Conservation (phyloP, 2,888 invertebrate species). For the Tinea semifulvella region DNA sequence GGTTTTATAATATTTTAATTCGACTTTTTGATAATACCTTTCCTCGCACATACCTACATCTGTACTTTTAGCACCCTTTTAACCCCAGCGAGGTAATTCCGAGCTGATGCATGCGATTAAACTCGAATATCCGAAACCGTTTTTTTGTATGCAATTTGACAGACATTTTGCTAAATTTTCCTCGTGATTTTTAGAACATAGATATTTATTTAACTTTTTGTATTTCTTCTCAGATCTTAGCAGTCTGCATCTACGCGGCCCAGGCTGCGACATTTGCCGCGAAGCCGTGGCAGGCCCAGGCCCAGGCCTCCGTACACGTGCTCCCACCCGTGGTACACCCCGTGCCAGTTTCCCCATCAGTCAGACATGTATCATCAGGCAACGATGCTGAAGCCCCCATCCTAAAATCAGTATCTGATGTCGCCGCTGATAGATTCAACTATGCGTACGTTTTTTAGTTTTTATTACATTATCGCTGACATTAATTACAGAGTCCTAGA, state of each 20-base stretch:
- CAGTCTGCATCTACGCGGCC: conserved; percentile 14
- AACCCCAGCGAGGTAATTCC: no score
- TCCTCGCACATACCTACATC: no score
- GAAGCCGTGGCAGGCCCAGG: not conserved
- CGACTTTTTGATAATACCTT: no score
- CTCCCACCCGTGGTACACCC: not conserved
- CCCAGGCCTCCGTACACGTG: not conserved
- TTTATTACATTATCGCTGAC: not conserved
- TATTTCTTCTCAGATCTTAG: conserved; percentile 15
- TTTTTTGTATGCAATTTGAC: no score
- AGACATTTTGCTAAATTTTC: no score
- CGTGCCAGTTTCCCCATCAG: not conserved
- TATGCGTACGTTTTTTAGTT: conserved; percentile 26
- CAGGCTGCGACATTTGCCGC: conserved; percentile 11
- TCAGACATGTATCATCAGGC: conserved; percentile 1
- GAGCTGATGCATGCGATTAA: no score
- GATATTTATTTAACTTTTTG: not conserved
- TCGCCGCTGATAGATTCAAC: conserved; percentile 26
- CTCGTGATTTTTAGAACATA: not conserved
- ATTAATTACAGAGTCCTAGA: no score
- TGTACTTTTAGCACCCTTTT: no score
- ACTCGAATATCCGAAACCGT: no score
- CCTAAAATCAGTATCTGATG: conserved; percentile 26
- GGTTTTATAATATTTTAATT: no score
- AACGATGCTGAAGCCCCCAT: conserved; percentile 25